Evolutionary conservation across 2,888 invertebrate species (phyloP).

Genomic region (Euplexia lucipara): DNA sequence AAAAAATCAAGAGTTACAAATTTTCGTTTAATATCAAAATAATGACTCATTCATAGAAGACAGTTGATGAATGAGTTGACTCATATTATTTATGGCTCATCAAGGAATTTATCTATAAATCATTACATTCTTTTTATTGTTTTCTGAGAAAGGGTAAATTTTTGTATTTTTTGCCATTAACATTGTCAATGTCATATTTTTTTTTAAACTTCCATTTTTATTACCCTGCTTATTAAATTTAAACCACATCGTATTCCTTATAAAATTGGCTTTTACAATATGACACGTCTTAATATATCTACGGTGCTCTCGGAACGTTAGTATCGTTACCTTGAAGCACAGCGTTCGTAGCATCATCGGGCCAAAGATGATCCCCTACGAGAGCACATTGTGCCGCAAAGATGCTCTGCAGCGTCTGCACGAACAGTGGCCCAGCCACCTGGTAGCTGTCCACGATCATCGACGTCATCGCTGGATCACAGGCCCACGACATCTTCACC

Average conservation of each 20-base stretch:
- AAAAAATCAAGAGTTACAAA: too few relatives aligned
- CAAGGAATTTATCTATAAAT: background rate
- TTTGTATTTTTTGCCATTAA: too few relatives aligned
- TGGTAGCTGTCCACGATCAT: conserved; percentile 73
- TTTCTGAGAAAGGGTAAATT: too few relatives aligned
- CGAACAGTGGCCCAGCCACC: conserved; percentile 85
- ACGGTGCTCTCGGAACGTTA: too few relatives aligned
- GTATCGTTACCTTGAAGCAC: conserved; percentile 70
- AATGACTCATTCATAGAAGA: too few relatives aligned
- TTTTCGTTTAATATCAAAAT: background rate
- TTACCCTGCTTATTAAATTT: conserved; percentile 3
- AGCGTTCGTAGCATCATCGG: conserved; percentile 84
- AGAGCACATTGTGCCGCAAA: conserved; percentile 90
- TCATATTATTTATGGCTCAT: background rate
- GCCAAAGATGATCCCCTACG: conserved; percentile 81
- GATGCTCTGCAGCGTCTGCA: conserved; percentile 90
- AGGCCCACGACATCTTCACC: conserved; percentile 74
- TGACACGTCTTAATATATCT: too few relatives aligned
- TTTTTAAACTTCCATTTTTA: too few relatives aligned
- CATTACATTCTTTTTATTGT: too few relatives aligned
- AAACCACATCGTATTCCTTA: conserved; percentile 20
- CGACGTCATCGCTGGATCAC: conserved; percentile 70
- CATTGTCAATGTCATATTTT: too few relatives aligned
- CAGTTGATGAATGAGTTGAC: background rate
- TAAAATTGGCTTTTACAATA: background rate